These are phyloP conservation scores for Eupithecia tripunctaria DNA, from an alignment of 2,888 invertebrate genomes.

Conservation along the genomic window DNA sequence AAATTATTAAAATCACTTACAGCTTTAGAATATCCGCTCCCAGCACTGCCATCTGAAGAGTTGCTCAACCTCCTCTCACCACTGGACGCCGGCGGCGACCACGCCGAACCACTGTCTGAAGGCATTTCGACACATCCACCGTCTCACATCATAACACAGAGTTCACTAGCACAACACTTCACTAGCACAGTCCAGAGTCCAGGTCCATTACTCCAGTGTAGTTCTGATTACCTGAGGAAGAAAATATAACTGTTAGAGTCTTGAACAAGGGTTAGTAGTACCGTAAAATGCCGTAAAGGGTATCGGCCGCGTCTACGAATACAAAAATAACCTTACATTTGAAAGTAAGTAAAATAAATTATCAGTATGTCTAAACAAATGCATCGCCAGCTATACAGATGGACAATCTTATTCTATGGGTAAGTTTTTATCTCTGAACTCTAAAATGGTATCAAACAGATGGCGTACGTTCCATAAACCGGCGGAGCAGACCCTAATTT, in stretches of 20 bases:
- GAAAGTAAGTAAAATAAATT: background rate
- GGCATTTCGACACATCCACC: slow-evolving; percentile 73
- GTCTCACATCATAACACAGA: slow-evolving; percentile 71
- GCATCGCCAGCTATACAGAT: background rate
- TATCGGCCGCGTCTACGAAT: background rate
- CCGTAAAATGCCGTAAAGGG: background rate
- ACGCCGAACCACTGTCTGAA: slow-evolving; percentile 79
- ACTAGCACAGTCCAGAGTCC: slow-evolving; percentile 63
- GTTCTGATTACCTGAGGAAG: slow-evolving; percentile 63
- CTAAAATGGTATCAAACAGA: slow-evolving; percentile 1
- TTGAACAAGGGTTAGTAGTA: background rate
- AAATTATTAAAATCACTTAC: slow-evolving; percentile 60
- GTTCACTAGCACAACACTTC: slow-evolving; percentile 72
- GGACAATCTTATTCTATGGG: background rate
- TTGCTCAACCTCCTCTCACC: slow-evolving; percentile 80
- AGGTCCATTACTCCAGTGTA: slow-evolving; percentile 46
- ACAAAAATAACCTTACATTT: background rate
- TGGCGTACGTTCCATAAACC: background rate
- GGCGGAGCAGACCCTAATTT: background rate
- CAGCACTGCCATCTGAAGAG: slow-evolving; percentile 81
- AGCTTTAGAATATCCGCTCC: slow-evolving; percentile 81
- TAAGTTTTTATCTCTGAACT: background rate
- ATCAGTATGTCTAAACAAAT: background rate
- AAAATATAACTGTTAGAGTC: slow-evolving; percentile 41
- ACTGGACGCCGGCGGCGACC: slow-evolving; percentile 81